Evolutionary conservation across 2,113 vertebrate genomes (phyloP).

Genomic region (Salvelinus alpinus): DNA sequence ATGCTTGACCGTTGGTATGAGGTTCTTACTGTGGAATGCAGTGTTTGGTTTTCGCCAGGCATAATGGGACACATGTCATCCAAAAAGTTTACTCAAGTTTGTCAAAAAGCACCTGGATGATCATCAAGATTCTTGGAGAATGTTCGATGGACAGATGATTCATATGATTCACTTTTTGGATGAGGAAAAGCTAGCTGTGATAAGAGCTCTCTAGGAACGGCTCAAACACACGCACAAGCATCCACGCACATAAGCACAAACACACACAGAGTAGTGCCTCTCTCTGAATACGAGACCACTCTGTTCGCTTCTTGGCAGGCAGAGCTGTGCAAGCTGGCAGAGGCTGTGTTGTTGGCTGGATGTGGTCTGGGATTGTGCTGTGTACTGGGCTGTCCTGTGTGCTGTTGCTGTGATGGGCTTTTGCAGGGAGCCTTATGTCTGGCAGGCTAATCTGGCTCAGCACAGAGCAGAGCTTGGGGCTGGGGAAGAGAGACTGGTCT

Average conservation of each 20-base stretch:
- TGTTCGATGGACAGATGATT: no score
- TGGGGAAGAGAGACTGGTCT: neutral
- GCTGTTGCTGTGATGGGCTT: neutral
- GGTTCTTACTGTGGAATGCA: no score
- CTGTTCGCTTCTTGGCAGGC: neutral
- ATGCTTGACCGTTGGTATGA: no score
- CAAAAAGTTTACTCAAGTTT: no score
- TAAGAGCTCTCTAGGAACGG: slow-evolving; percentile 51
- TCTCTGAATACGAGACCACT: neutral
- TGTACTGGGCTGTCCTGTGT: neutral
- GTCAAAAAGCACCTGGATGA: no score
- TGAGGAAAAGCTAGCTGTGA: slow-evolving; percentile 47
- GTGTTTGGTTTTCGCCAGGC: no score
- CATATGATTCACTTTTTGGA: no score
- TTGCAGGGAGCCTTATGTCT: neutral
- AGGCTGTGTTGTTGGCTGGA: neutral
- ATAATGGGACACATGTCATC: no score
- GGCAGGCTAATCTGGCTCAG: neutral
- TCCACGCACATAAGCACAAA: no score
- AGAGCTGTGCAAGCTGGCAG: neutral
- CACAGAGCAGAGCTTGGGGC: neutral
- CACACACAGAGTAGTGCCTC: neutral
- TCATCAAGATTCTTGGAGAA: no score
- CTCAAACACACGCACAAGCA: slow-evolving; percentile 20
- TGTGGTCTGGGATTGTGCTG: neutral